Base-by-base conservation (phyloP, 2,797 vertebrate species). In the Helostoma temminkii region DNA sequence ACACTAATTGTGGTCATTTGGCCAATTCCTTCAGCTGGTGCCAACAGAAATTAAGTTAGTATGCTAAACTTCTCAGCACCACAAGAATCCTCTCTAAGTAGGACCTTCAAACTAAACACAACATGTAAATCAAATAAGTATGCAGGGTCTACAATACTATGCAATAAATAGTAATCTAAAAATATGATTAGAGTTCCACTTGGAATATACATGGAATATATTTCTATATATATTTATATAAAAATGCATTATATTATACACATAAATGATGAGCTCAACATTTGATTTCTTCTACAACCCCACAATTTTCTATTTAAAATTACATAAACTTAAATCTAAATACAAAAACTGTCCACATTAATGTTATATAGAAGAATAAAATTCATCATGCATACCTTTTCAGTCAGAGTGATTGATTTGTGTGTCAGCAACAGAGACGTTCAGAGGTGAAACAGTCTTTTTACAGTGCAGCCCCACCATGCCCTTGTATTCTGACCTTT, bases 401-500 rank as follows among this genome's bases (percentile, higher is more conserved):
- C 81, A 74, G 60, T 84, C 78, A 81, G 11, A 49, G 47, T 87
- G 83, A 92, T 81, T 74, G 84, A 92, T 92, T 69, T 68, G 60
- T 83, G 55, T 55, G 77, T 87, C 83, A 85, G 67, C 65, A 56
- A 65, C 37, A 52, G 56, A 83, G 80, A 83, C 79, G 61, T 75
- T 78, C 66, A 48, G 62, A 89, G 85, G 82, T 90, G 80, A 88
- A 79, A 67, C 52, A 5, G 49, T 68, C 71, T 82, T 88, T 82
- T 81, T 75, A 55, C 82, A 56, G 56, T 75, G 74, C 74, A 69
- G 74, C 80, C 74, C 78, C 72, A 76, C 47, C 74, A 70, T 89
- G 86, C 84, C 86, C 88, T 86, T 89, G 83, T 70, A 74, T 76
- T 64, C 54, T 77, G 87, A 91, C 90, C 85, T 89, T 81, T 81